Evolutionary conservation across 1,140 invertebrate genomes (phyloP).

Genomic region (Drosophila murphyi): DNA sequence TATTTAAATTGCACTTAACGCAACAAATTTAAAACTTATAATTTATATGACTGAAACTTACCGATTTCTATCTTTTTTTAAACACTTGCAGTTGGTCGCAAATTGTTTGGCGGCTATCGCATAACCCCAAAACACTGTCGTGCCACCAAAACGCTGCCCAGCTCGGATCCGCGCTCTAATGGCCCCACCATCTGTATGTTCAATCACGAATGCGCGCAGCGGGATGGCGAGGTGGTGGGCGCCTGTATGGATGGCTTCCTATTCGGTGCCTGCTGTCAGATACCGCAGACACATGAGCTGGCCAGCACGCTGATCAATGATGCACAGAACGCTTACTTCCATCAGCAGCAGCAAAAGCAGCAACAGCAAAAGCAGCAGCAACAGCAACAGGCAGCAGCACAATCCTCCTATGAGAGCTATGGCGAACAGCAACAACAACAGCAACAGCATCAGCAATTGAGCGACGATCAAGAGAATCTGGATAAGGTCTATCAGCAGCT

Average conservation of each 20-base stretch:
- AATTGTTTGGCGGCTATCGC: conserved; percentile 93
- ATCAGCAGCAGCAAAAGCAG: conserved; percentile 74
- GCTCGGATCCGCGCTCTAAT: conserved; percentile 86
- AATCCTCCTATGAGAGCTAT: conserved; percentile 60
- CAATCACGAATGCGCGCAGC: conserved; percentile 94
- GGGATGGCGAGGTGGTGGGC: conserved; percentile 93
- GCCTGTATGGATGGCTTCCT: conserved; percentile 95
- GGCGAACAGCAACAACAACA: conserved; percentile 61
- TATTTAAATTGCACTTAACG: too few relatives aligned
- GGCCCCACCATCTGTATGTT: conserved; percentile 96
- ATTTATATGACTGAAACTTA: background rate
- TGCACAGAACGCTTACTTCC: conserved; percentile 79
- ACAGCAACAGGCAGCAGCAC: conserved; percentile 44
- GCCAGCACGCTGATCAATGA: conserved; percentile 81
- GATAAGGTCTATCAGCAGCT: conserved; percentile 76
- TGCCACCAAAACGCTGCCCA: conserved; percentile 86
- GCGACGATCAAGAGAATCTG: conserved; percentile 64
- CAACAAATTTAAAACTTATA: too few relatives aligned
- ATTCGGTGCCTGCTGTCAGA: conserved; percentile 94
- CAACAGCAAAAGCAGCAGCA: conserved; percentile 62
- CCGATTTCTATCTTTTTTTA: background rate
- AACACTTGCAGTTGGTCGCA: conserved; percentile 87
- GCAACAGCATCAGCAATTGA: conserved; percentile 43
- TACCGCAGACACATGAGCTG: conserved; percentile 85
- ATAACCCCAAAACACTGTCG: conserved; percentile 92